A percentile compares a stretch with the other conserved stretches of the same genome.
phyloP scores from a whole-genome alignment of 2,797 vertebrate genomes.

The Rhabdophis nuchalis region DNA sequence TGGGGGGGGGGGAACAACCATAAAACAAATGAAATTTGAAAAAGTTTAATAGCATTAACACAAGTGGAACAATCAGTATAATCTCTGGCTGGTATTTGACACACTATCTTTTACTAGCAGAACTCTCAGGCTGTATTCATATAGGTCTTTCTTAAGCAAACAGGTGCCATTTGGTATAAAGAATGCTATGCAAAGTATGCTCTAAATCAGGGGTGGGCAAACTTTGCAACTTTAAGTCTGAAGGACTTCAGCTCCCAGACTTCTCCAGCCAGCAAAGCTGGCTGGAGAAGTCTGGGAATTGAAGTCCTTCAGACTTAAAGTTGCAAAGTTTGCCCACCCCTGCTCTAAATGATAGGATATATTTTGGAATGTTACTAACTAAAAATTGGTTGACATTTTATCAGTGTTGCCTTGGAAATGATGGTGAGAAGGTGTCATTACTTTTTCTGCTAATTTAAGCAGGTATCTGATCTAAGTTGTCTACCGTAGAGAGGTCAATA shows the following conservation, averaged over 20 bases:
- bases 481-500: background rate
- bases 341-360: background rate
- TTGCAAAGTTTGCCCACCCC: too few relatives aligned
- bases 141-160: background rate
- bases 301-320: too few relatives aligned
- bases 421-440: background rate
- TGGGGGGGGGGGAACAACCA: rapidly evolving
- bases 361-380: background rate
- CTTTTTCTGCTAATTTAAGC: background rate
- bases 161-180: background rate
- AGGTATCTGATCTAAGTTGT: background rate
- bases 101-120: background rate
- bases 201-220: too few relatives aligned
- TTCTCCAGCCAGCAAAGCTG: too few relatives aligned
- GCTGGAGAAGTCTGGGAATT: too few relatives aligned
- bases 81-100: background rate
- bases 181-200: background rate
- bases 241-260: too few relatives aligned
- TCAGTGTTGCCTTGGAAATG: background rate
- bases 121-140: background rate
- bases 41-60: background rate
- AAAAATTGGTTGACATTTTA: background rate
- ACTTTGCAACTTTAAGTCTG: too few relatives aligned
- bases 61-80: background rate
- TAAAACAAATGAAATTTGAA: background rate